Base-by-base conservation (phyloP, 2,888 invertebrate genomes). In the Lucinisca nassula region DNA sequence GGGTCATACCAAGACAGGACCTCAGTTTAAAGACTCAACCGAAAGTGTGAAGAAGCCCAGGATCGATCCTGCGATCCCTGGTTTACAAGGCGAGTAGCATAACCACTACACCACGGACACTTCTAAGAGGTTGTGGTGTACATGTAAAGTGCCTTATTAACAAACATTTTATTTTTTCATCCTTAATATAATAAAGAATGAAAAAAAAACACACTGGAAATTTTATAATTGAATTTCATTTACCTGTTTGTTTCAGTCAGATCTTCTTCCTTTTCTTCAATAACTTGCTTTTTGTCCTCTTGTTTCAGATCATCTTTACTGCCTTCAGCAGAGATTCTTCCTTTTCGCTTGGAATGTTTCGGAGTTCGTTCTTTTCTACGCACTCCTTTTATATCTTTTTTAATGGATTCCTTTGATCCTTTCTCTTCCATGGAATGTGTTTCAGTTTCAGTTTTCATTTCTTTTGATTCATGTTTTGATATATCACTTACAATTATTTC, bases 341-440 rank as follows among this genome's bases (percentile, higher is more conserved):
- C 67, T 30, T 67, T 67, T 17, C 35, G 27, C 35, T 67, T 67
- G 24, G 67, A 67, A 67, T 67, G 67, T 67, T 67, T 77, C 27
- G 21, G 37, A 32, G 24, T 27, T 58, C 38, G 55, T 38, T 61
- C 77, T 77, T 58, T 35, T 24, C 27, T 77, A 10, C 49, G 58
- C 24, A 77, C 61, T 58, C 14, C 27, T 67, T 67, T 67, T 32
- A 35, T 8, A 24, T 67, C 84, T 79, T 81, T 83, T 81, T n/a
- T 58, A 58, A 74, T 49, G 24, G 24, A 1, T 74, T 76, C 45
- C 30, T 79, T 76, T 37, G 58, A 27, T 37, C 45, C 38, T 67
- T 51, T 67, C 24, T 30, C 27, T 58, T 55, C 35, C 30, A 24
- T 10, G 14, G 72, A 0, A 32, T 67, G 35, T 45, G 6, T 78